Percentiles rank a stretch among this genome's conserved stretches.
Evolutionary conservation across 2,888 invertebrate genomes (phyloP).

Genomic region (Sesamia inferens): DNA sequence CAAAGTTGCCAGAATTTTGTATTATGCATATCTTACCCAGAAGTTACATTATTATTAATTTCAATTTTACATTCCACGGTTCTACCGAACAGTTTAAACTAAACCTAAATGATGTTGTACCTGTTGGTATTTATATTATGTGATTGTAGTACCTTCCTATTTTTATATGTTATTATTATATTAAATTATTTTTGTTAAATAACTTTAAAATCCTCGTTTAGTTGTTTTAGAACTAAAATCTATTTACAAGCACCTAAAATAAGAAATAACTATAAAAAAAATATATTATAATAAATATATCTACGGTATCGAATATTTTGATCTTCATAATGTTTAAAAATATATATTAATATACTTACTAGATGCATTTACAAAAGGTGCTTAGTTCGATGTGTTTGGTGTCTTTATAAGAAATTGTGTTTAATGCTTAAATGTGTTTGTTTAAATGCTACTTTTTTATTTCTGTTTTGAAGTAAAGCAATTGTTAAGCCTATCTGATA

Average conservation of each 20-base stretch:
- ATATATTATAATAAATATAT: neutral
- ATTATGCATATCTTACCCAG: conserved; percentile 17
- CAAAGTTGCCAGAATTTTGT: neutral
- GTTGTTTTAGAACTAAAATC: conserved; percentile 47
- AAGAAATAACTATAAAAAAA: conserved; percentile 35
- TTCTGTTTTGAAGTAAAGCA: conserved; percentile 3
- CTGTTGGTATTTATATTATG: conserved; percentile 65
- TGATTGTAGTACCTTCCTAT: conserved; percentile 65
- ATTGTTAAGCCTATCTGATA: conserved; percentile 5
- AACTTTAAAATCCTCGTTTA: conserved; percentile 49
- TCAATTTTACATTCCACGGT: conserved; percentile 56
- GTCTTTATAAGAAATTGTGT: conserved; percentile 26
- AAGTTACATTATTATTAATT: conserved; percentile 28
- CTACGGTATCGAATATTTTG: conserved; percentile 46
- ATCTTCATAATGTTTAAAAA: conserved; percentile 38
- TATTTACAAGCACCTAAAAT: conserved; percentile 51
- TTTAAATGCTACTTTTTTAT: conserved; percentile 8
- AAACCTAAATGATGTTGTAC: conserved; percentile 47
- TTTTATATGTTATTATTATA: conserved; percentile 59
- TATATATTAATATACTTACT: conserved; percentile 27
- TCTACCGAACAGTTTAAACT: conserved; percentile 24
- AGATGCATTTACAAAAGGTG: conserved; percentile 48
- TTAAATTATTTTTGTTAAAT: conserved; percentile 61
- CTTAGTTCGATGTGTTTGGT: conserved; percentile 46
- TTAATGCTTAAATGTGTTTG: conserved; percentile 27